These are phyloP conservation scores for Cataglyphis rosenhaueri DNA, from an alignment of 2,888 invertebrate species.

Conservation along the genomic window DNA sequence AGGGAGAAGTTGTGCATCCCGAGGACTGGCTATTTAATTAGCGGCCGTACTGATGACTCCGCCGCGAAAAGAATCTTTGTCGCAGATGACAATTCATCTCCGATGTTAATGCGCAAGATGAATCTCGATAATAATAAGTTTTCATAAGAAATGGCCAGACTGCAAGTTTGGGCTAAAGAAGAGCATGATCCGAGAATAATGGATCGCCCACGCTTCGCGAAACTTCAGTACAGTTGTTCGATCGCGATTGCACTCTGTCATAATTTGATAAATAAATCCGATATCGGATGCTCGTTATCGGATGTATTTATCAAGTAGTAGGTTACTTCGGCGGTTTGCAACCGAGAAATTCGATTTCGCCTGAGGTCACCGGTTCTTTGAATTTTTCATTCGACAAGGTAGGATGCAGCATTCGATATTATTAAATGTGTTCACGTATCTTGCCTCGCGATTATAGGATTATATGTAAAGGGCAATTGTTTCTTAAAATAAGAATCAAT, in stretches of 20 bases:
- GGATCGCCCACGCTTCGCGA: not conserved
- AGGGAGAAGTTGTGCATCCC: constrained; percentile 18
- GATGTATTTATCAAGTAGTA: not conserved
- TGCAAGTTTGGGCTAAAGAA: not conserved
- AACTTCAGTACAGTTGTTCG: constrained; percentile 18
- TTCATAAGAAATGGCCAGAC: constrained; percentile 41
- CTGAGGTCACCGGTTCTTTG: not conserved
- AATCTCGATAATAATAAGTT: constrained; percentile 65
- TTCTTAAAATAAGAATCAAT: not conserved
- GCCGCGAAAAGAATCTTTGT: constrained; percentile 46
- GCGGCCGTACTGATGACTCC: constrained; percentile 32
- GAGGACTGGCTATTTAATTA: constrained; percentile 69
- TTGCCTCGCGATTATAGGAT: not conserved
- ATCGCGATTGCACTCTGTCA: not conserved
- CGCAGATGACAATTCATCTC: constrained; percentile 54
- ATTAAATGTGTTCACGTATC: not conserved
- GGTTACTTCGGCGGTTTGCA: not conserved
- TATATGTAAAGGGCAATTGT: not conserved
- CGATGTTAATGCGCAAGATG: constrained; percentile 56
- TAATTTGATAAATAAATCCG: constrained; percentile 24
- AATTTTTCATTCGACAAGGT: constrained; percentile 18
- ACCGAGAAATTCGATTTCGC: not conserved
- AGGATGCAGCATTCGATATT: not conserved
- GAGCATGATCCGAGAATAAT: not conserved
- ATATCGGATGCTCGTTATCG: not conserved